Evolutionary conservation across 2,113 vertebrate species (phyloP), one percentile per base, ranked within the genome.

Genomic region (Conger conger): DNA sequence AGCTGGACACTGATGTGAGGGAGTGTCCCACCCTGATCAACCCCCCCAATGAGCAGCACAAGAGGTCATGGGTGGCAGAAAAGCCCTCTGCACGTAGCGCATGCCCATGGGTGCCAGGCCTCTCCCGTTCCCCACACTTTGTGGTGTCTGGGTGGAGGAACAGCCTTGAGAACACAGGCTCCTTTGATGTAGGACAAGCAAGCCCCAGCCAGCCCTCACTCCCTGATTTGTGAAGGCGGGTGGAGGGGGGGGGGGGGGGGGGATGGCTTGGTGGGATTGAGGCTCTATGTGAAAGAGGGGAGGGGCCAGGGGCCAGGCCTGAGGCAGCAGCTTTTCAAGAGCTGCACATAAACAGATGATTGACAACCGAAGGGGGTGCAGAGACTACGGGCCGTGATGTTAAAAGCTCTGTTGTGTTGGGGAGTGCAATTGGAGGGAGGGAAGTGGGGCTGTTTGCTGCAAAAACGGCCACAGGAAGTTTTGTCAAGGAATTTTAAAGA

Each of bases 111-210:
- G 90, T 88, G 86, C 68, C 60, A 86, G 73, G 77, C 88, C 86
- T 93, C 90, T 84, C 92, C 93, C 83, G 90, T 90, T 78, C 88
- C 83, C 33, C 80, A 87, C 88, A 91, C 90, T 92, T 94, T 94
- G 93, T 94, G 92, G 91, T 91, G 89, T 92, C 87, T 87, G 90
- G 90, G 90, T 89, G 85, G 85, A 87, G 86, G 16, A 92, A 91
- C 88, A 84, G 91, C 87, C 88, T 86, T 90, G 88, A 77, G 91
- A 92, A 95, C 94, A 95, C 93, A 92, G 91, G 88, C 85, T 89
- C 83, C 92, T 93, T 95, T 96, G 93, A 94, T 94, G 87, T 87
- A 86, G 79, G 36, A 50, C 9, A 8, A 76, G 84, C 83, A 17
- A 81, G 86, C 76, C 91, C 88, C 60, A 8, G 86, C 88, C 88